A percentile compares a stretch with the other conserved stretches of the same genome.
phyloP scores from a whole-genome alignment of 2,888 invertebrate species.

The Schizotus pectinicornis region DNA sequence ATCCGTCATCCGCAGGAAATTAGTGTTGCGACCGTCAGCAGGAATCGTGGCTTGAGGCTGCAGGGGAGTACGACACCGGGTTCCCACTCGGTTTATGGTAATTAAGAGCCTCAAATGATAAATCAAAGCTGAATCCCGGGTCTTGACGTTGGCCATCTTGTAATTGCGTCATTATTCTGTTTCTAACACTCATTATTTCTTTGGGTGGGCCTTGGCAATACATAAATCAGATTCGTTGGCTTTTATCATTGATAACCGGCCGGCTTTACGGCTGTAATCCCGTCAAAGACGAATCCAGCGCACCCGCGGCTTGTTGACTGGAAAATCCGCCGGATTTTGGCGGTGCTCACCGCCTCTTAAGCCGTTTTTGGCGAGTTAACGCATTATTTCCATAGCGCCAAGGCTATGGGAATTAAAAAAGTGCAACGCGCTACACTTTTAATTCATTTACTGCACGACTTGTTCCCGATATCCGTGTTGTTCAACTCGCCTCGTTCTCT shows the following conservation, averaged over 20 bases:
- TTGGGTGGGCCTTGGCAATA: constrained; percentile 38
- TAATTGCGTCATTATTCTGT: constrained; percentile 43
- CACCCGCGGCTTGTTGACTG: no score
- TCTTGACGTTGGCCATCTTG: constrained; percentile 38
- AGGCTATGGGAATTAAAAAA: constrained; percentile 28
- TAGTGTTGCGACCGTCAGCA: background rate
- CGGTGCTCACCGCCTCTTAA: no score
- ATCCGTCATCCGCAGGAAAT: constrained; percentile 2
- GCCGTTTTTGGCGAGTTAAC: no score
- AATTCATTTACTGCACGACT: constrained; percentile 31
- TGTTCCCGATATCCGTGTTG: constrained; percentile 26
- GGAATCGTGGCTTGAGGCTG: no score
- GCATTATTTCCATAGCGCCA: constrained; percentile 13
- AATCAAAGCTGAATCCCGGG: constrained; percentile 39
- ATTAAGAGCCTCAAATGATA: constrained; percentile 42
- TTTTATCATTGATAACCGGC: constrained; percentile 27
- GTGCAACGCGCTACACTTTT: constrained; percentile 20
- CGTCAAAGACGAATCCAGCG: constrained; percentile 11
- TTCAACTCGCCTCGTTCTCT: background rate
- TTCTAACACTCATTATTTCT: constrained; percentile 42
- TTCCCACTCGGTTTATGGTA: constrained; percentile 39
- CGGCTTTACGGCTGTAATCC: constrained; percentile 24
- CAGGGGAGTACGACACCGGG: constrained; percentile 3
- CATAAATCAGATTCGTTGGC: constrained; percentile 35
- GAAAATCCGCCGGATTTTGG: no score